Conservation (phyloP, 2,797 vertebrate species). For the Crenichthys baileyi region DNA sequence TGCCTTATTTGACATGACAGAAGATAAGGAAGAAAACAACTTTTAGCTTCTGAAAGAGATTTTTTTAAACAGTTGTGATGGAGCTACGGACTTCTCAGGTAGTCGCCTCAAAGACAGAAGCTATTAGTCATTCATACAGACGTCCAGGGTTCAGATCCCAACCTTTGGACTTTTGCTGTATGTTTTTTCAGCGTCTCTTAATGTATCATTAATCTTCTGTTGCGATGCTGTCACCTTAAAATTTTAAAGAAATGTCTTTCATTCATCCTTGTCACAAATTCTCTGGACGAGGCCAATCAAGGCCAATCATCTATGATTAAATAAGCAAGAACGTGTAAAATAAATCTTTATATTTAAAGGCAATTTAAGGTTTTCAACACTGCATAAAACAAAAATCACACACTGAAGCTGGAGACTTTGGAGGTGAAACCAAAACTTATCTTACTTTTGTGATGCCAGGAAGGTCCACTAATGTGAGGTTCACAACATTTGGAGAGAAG, state of each 20-base stretch:
- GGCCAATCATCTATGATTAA: too few species aligned
- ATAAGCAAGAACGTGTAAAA: background rate
- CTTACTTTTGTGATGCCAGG: constrained; percentile 97
- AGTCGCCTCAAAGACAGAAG: background rate
- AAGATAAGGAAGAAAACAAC: background rate
- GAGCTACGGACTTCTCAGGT: background rate
- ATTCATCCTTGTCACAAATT: background rate
- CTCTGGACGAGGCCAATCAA: background rate
- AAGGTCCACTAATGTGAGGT: constrained; percentile 96
- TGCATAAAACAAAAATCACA: background rate
- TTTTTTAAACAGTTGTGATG: background rate
- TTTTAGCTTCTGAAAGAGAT: background rate
- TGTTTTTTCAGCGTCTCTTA: background rate
- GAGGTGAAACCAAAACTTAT: background rate
- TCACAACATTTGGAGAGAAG: constrained; percentile 96
- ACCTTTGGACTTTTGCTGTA: background rate
- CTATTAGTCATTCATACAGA: background rate
- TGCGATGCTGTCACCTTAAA: background rate
- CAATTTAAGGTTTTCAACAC: background rate
- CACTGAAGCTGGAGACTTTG: background rate
- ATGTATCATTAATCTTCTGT: background rate
- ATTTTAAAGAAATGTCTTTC: background rate
- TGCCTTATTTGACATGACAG: background rate
- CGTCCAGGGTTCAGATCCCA: background rate
- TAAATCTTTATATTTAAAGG: background rate